Base-by-base conservation (phyloP, 2,888 invertebrate species). In the Athrips mouffetella region DNA sequence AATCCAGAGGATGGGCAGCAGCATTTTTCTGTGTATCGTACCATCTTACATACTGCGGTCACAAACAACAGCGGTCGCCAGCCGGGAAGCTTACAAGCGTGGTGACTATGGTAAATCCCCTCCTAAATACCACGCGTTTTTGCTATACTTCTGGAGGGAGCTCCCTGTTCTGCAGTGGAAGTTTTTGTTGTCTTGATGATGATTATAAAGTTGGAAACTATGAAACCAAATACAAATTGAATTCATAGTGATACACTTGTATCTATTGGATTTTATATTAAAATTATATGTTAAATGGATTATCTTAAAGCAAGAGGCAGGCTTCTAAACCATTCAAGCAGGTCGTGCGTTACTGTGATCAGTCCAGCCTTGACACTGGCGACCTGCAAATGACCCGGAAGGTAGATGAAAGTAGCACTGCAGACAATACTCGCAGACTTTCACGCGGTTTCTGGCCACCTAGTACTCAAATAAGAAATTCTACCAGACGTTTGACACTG, bases 361-460 rank as follows among this genome's bases (percentile, higher is more conserved):
- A 18, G 20, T 20, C 37, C 64, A 68, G 65, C 74, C 70, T 71
- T 73, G 70, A 64, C 50, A 47, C 23, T 52, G 63, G 61, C 63
- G 67, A 70, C 73, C 70, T 60, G 55, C 60, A 25, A 18, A 48
- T 54, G 65, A 65, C 58, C 70, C 68, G 69, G 71, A 69, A 44
- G 31, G 30, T 31, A 31, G 55, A 69, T 59, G 76, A 77, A 80
- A 80, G 80, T 76, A 69, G 72, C 65, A 60, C 64, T 61, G 58
- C 63, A 16, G 20, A 37, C 37, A 37, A 37, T 72, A 74, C 69
- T 31, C 31, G 40, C 30, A 61, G 62, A 77, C 80, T 80, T 80
- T 80, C 81, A 67, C 75, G 67, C 55, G 39, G 49, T 54, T 67
- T 63, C 72, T 80, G 67, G 35, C 52, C 48, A 63, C 78, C 79